Base-by-base conservation (phyloP, 1,140 invertebrate genomes). In the Polypedilum vanderplanki region DNA sequence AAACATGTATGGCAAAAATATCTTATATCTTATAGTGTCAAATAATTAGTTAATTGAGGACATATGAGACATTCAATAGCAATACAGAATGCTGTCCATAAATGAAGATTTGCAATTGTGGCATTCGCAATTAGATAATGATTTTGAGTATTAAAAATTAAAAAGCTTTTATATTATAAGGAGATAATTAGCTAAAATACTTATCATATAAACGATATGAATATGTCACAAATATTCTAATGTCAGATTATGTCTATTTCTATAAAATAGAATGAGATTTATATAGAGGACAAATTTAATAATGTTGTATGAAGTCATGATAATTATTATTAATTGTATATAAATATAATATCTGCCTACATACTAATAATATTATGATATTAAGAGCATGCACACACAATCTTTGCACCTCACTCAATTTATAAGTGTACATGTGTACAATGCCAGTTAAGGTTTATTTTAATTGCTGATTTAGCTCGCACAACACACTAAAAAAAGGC, bases 311-410 rank as follows among this genome's bases (percentile, higher is more conserved):
- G 46, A 57, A 57, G n/a, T 4, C 46, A 57, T 57, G 12, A 57
- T 57, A 57, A 57, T 57, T 57, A 57, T 57, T 57, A 57, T 57
- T 57, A 57, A 57, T 57, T 57, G 46, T 57, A 57, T 57, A 57
- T 57, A 57, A 57, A 57, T 57, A 57, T 57, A 57, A 57, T 57
- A 57, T 57, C 10, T 57, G n/a, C 46, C 46, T 57, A 57, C 46
- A 57, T 57, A 9, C n/a, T n/a, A 4, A 57, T 57, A 57, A n/a
- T n/a, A n/a, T 12, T 12, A n/a, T n/a, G 12, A 57, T 57, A 57
- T 57, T 33, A 5, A 33, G 24, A 33, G 5, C 24, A 33, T 33
- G 24, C 24, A 33, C 5, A 33, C 24, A 33, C 24, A 33, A 33
- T 33, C 9, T 46, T 9, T 57, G 4, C 46, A 57, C 46, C 46